Conservation (phyloP, 1,140 invertebrate genomes). For the Zaprionus gabonicus region DNA sequence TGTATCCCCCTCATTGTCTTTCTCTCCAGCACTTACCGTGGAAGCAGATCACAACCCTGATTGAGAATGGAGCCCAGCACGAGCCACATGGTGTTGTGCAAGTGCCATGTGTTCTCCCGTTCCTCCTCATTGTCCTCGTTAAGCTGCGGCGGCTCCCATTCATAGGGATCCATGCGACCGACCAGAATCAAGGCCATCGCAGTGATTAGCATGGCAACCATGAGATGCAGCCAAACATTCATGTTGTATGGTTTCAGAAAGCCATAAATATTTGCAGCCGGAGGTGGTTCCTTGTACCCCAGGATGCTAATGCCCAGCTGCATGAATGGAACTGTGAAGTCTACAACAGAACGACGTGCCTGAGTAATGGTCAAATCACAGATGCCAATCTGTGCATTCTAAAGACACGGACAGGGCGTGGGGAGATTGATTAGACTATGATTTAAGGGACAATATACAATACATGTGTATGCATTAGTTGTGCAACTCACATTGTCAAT, state of each 20-base stretch:
- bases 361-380: slow-evolving; percentile 96
- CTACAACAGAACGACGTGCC: slow-evolving; percentile 91
- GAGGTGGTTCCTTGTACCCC: slow-evolving; percentile 94
- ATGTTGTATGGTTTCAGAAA: slow-evolving; percentile 95
- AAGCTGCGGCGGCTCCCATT: slow-evolving; percentile 93
- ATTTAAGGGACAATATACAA: slow-evolving; percentile 8
- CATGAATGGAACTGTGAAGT: slow-evolving; percentile 97
- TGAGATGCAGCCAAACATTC: slow-evolving; percentile 98
- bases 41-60: slow-evolving; percentile 91
- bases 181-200: slow-evolving; percentile 95
- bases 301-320: slow-evolving; percentile 94
- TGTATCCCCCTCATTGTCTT: not conserved
- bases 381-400: slow-evolving; percentile 95
- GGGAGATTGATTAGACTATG: slow-evolving; percentile 3
- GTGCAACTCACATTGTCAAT: slow-evolving; percentile 86
- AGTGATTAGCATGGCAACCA: slow-evolving; percentile 95
- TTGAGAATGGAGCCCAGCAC: slow-evolving; percentile 91
- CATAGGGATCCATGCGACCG: slow-evolving; percentile 90
- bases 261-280: slow-evolving; percentile 94
- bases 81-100: slow-evolving; percentile 91
- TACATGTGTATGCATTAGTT: not conserved
- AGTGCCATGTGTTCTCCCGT: slow-evolving; percentile 91
- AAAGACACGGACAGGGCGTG: not conserved
- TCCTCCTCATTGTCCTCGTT: slow-evolving; percentile 89
- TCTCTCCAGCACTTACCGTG: slow-evolving; percentile 87